Evolutionary conservation across 2,888 invertebrate genomes (phyloP), one percentile per base, ranked within the genome.

Genomic region (Temnothorax unifasciatus): DNA sequence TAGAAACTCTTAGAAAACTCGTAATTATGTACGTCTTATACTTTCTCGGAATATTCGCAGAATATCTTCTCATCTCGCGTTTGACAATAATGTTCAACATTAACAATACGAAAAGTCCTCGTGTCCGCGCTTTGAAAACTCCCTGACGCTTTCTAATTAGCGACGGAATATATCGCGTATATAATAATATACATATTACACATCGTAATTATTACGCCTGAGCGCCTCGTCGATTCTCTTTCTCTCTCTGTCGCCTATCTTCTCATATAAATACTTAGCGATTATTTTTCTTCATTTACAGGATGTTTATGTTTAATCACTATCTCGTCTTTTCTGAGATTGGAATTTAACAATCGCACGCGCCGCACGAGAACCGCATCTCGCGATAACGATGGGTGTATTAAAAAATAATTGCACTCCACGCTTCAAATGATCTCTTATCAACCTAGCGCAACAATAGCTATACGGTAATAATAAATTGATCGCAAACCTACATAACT

Each of bases 271-370:
- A 91, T 88, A 89, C 86, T 91, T 87, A 87, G 50, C 38, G 18
- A 59, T 85, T 66, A 44, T 44, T 59, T 18, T 59, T 41, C 25
- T 75, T 8, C 75, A 85, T 85, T 85, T 54, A 79, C 54, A 59
- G 57, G 83, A 50, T 83, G 63, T 64, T 85, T 83, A 69, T 52
- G 44, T 54, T 83, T 83, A 79, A 91, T 90, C 90, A 86, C 90
- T 91, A 89, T 90, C 86, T 90, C 66, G 89, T 91, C 87, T 89
- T 88, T 86, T 87, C 86, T 59, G 61, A 68, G 57, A 61, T 50
- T 77, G 68, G 52, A 61, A 59, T 73, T 75, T 52, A 74, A 79
- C 47, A 83, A 47, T 77, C 41, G 47, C 38, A 41, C 66, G 38
- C 44, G 54, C 81, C 83, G 81, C 71, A 81, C 74, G 75, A 69